Conservation (phyloP, 1,140 invertebrate genomes). For the Bombus pascuorum region DNA sequence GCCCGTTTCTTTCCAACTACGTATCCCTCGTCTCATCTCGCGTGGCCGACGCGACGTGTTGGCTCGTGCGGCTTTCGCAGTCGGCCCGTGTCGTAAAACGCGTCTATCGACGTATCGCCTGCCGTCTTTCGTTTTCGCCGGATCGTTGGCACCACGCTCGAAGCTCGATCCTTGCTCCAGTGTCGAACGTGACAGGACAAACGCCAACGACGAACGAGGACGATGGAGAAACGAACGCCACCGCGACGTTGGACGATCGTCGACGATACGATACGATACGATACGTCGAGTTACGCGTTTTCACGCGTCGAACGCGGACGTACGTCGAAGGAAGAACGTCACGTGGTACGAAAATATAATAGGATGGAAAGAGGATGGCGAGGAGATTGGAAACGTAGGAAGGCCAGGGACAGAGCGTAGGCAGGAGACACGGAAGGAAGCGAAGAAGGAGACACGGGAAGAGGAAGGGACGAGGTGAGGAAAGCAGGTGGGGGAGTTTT, state of each 20-base stretch:
- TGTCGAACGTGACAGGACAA: too few relatives aligned
- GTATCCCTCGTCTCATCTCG: neutral
- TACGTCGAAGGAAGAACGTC: neutral
- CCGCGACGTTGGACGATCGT: too few relatives aligned
- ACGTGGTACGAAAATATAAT: neutral
- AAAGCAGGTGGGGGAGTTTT: conserved; percentile 48
- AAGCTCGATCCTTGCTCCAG: neutral
- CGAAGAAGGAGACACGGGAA: neutral
- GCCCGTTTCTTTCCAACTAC: conserved; percentile 5
- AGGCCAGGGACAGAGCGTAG: neutral
- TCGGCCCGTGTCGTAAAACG: conserved; percentile 69
- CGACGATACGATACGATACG: too few relatives aligned
- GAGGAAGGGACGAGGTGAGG: neutral
- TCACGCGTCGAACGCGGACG: neutral
- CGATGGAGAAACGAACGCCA: too few relatives aligned
- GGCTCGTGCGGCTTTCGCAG: conserved; percentile 76
- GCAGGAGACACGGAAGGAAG: neutral
- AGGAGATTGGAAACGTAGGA: neutral
- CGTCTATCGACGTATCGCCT: conserved; percentile 75
- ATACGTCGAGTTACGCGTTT: neutral
- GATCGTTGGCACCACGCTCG: neutral
- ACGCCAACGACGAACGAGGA: too few relatives aligned
- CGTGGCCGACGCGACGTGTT: conserved; percentile 46
- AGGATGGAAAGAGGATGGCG: neutral
- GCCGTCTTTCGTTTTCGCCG: conserved; percentile 1